Evolutionary conservation across 2,113 vertebrate genomes (phyloP), one percentile per base, ranked within the genome.

Genomic region (Plestiodon gilberti): DNA sequence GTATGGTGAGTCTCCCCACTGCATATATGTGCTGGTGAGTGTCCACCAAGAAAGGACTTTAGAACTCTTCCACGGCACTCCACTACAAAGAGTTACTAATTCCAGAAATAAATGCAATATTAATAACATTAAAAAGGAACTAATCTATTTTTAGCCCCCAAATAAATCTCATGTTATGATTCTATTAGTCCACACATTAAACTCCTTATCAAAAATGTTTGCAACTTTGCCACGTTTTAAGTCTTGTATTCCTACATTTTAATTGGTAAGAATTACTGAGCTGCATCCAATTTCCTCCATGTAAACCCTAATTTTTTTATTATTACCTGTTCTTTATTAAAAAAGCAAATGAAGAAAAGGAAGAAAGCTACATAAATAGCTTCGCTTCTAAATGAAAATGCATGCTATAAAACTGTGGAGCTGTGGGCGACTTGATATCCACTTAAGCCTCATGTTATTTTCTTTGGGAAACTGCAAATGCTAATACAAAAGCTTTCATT

Each of bases 401-500:
- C 9, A 76, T 17, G 64, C 22, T 85, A 83, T 75, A 20, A 62
- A 10, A 20, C 17, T 7, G 30, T 28, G 57, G 73, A 40, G 78
- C 30, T n/a, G 75, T n/a, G 13, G 17, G 30, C 33, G 30, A 57
- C 14, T 57, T 81, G 77, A 73, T 40, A 35, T 15, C 9, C 59
- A 80, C 28, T 80, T 89, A 81, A 83, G 65, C 35, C 22, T 43
- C 52, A 30, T 23, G n/a, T 78, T n/a, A 78, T 84, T 83, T 84
- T 78, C 55, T 88, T 80, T 62, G 69, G 79, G 86, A 69, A 86
- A 86, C 84, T 55, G 87, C 69, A 91, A 82, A 82, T 61, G 57
- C 14, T 71, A 40, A 85, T n/a, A 82, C 69, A 61, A 87, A 90
- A 65, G 23, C 84, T 61, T 88, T 82, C 20, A 75, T 79, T 89